Evolutionary conservation across 2,113 vertebrate species (phyloP), one percentile per base, ranked within the genome.

Genomic region (Condylura cristata): DNA sequence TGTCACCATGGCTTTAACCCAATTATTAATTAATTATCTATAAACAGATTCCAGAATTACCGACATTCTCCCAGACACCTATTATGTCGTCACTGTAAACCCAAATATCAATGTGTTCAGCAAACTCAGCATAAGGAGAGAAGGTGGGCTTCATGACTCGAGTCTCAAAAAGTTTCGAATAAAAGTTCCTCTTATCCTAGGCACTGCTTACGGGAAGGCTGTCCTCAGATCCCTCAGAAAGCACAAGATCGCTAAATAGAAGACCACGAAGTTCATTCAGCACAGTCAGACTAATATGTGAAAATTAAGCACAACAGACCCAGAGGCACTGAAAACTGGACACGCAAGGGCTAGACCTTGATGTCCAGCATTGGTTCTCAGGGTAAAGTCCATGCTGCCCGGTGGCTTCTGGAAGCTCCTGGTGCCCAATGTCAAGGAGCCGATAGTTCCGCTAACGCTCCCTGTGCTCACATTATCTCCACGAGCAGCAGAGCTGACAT

Each of bases 341-440:
- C 99, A 7, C 99, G 99, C 93, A 98, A 99, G 98, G 99, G 99
- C 1, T 99, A 99, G 98, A 99, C 99, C 98, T 93, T 99, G 98
- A 99, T 99, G 99, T 99, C 99, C 95, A 99, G 99, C 97, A 99
- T 99, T 0, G 99, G 99, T 97, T 99, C 99, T 0, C 96, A 99
- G 99, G 98, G 99, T 99, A 0, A 99, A 99, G 98, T 99, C 99
- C 98, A 99, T 99, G 99, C 98, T 99, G 96, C 99, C 99, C 68
- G 98, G 98, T 0, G 99, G 99, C 39, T 99, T 99, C 98, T 99
- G 98, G 82, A 99, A 99, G 98, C 99, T 99, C 96, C 97, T 99
- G 95, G 99, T 99, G 0, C 99, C 99, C 98, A 99, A 99, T 0
- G 98, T 99, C 95, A 99, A 99, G 96, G 99, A 99, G 96, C 98